Percentiles rank a stretch among this genome's conserved stretches.
Evolutionary conservation across 2,888 invertebrate species (phyloP).

Genomic region (Stenodera caucasica): DNA sequence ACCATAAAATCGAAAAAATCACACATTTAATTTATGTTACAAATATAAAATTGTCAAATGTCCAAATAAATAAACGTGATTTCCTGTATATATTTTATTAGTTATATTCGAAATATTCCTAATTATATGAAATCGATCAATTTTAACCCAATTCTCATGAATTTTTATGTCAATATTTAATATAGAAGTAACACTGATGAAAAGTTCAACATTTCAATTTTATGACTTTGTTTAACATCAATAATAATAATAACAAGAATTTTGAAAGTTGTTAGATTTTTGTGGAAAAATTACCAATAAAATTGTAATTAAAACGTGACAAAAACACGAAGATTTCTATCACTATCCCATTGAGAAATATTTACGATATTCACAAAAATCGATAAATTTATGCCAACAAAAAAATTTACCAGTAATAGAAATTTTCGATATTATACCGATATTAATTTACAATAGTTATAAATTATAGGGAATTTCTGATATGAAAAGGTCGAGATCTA

Average conservation of each 20-base stretch:
- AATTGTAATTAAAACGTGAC: background rate
- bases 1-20: no score
- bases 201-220: constrained; percentile 6
- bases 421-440: background rate
- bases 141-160: background rate
- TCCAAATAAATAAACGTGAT: no score
- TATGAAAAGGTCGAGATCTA: background rate
- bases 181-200: background rate
- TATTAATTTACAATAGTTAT: background rate
- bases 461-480: background rate
- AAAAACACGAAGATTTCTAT: no score
- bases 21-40: no score
- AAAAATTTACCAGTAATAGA: background rate
- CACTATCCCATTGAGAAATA: background rate
- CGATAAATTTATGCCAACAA: background rate
- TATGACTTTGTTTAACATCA: constrained; percentile 4
- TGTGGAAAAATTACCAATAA: background rate
- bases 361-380: background rate
- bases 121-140: background rate
- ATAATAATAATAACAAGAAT: background rate
- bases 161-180: constrained; percentile 3
- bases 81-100: background rate
- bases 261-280: background rate
- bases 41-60: no score
- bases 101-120: background rate